phyloP scores from a whole-genome alignment of 2,797 vertebrate species.

The Lateolabrax maculatus region DNA sequence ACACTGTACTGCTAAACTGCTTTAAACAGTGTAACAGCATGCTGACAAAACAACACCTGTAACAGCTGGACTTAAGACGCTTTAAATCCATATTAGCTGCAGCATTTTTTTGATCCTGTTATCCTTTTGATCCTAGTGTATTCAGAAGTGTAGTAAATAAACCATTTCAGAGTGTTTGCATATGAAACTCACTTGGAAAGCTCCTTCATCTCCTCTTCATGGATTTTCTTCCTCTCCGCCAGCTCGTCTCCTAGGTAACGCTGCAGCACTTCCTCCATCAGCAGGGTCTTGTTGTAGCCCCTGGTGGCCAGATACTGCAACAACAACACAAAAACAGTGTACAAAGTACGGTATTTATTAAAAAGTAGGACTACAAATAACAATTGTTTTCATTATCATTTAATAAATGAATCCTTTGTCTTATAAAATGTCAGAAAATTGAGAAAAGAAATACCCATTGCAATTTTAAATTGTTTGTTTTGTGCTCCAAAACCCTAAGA shows the following conservation, averaged over 20 bases:
- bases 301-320: slow-evolving; percentile 91
- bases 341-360: background rate
- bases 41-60: no score
- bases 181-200: slow-evolving; percentile 89
- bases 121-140: no score
- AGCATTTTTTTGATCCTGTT: background rate
- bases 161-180: background rate
- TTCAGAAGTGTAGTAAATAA: background rate
- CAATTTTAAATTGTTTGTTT: background rate
- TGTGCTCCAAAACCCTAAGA: background rate
- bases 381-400: background rate
- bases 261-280: slow-evolving; percentile 93
- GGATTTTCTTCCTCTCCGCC: slow-evolving; percentile 91
- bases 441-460: background rate
- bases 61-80: background rate
- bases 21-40: background rate
- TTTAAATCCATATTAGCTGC: background rate
- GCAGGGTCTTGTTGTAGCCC: slow-evolving; percentile 91
- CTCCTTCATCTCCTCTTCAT: slow-evolving; percentile 95
- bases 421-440: background rate
- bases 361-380: background rate
- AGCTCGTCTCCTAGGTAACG: slow-evolving; percentile 91
- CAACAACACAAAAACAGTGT: slow-evolving; percentile 16
- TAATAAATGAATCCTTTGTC: background rate
- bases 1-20: background rate